A percentile compares a stretch with the other conserved stretches of the same genome.
Conservation (phyloP, 2,113 vertebrate species). For the Chascanopsetta lugubris region DNA sequence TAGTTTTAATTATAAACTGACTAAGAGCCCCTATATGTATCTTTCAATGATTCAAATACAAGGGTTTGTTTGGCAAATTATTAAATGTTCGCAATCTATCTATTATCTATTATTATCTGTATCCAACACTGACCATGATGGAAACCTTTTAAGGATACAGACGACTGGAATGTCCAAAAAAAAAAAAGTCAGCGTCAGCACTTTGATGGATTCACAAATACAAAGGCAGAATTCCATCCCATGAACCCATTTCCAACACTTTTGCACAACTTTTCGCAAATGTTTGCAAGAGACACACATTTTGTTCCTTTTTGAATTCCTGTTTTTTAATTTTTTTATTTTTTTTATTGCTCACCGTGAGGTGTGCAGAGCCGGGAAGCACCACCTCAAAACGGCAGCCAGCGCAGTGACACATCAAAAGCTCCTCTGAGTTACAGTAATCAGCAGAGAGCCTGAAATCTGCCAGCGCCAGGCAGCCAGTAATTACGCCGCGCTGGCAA, state of each 20-base stretch:
- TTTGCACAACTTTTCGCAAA: too few relatives aligned
- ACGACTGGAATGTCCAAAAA: too few relatives aligned
- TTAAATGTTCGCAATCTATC: too few relatives aligned
- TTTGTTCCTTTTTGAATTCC: background rate
- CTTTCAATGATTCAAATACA: too few relatives aligned
- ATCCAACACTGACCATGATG: too few relatives aligned
- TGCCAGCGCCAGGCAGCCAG: conserved; percentile 49
- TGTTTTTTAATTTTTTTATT: background rate
- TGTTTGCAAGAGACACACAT: background rate
- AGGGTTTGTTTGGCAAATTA: too few relatives aligned
- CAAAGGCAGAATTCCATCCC: background rate
- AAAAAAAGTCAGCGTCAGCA: background rate
- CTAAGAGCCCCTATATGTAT: too few relatives aligned
- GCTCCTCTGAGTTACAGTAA: conserved; percentile 57
- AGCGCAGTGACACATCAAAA: conserved; percentile 63
- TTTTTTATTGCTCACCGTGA: background rate
- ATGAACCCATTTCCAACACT: background rate
- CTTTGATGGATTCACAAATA: background rate
- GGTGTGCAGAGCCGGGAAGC: conserved; percentile 10
- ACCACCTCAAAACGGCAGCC: conserved; percentile 10
- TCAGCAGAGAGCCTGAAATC: conserved; percentile 49
- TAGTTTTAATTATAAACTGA: too few relatives aligned
- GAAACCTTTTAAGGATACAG: background rate
- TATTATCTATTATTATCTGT: too few relatives aligned
- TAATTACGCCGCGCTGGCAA: conserved; percentile 65